Percentiles rank a stretch among this genome's conserved stretches.
phyloP scores from a whole-genome alignment of 2,888 invertebrate genomes.

The Drosophila macrothrix region DNA sequence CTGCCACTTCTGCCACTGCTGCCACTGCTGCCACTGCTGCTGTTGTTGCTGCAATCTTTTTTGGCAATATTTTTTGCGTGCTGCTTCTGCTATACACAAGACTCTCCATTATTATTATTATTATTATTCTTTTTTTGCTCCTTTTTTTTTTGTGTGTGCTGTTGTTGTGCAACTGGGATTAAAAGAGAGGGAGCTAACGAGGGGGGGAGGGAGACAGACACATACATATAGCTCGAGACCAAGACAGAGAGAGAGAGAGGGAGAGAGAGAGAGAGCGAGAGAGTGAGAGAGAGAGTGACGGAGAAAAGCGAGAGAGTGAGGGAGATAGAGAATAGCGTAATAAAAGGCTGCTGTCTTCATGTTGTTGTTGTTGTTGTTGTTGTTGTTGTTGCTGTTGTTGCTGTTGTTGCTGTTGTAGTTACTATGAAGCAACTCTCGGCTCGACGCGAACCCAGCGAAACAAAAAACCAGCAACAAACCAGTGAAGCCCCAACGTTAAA shows the following conservation, averaged over 20 bases:
- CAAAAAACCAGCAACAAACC: conserved; percentile 53
- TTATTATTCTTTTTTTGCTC: conserved; percentile 38
- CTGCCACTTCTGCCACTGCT: background rate
- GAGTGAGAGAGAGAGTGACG: conserved; percentile 1
- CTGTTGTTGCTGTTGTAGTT: conserved; percentile 24
- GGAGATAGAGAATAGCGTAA: conserved; percentile 27
- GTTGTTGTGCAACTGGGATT: conserved; percentile 59
- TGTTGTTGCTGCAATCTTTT: conserved; percentile 39
- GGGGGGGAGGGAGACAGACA: background rate
- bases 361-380: conserved; percentile 20
- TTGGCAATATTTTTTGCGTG: conserved; percentile 58
- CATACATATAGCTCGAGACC: background rate
- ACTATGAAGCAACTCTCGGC: conserved; percentile 53
- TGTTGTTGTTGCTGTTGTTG: conserved; percentile 16
- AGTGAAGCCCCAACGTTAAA: conserved; percentile 13
- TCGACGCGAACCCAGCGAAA: conserved; percentile 46
- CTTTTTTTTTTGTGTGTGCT: conserved; percentile 25
- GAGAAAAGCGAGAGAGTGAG: conserved; percentile 5
- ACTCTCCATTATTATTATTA: conserved; percentile 77
- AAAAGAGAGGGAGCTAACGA: conserved; percentile 28
- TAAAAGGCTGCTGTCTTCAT: conserved; percentile 38
- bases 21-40: background rate
- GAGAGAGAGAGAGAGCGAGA: background rate
- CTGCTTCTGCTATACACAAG: conserved; percentile 67
- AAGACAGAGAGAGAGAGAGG: conserved; percentile 1